Evolutionary conservation across 37 sponge, comb jelly and placozoan species (phyloP), one percentile per base, ranked within the genome.

Genomic region (Lycopodina hypogea): DNA sequence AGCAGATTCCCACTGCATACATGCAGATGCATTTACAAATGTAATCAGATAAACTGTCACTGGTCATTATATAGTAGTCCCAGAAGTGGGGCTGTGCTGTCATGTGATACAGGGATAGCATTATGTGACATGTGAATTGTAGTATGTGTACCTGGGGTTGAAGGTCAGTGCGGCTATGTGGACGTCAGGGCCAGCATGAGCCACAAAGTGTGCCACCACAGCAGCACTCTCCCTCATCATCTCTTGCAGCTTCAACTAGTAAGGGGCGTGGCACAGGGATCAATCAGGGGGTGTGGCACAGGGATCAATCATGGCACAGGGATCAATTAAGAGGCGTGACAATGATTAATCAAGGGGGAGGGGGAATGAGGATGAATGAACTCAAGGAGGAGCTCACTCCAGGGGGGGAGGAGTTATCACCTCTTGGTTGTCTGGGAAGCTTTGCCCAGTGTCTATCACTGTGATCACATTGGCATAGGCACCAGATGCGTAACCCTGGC

Each of bases 131-230:
- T n/a, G n/a, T n/a, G n/a, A n/a, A n/a, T 7, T 60, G 48, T 12
- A 45, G 48, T 12, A 45, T 9, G 4, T 18, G 23, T 67, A 90
- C 95, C 92, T 94, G 11, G 83, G 80, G 67, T 94, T 87, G 75
- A 94, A 94, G 42, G 77, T 40, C n/a, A 94, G 60, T 1, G 86
- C 89, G 29, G 86, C 88, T 38, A 94, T 69, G 52, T 80, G 72
- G 0, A 38, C 75, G 48, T 78, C 77, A 35, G 61, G 56, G 7
- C 69, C 80, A 33, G 68, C 39, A 65, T 90, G 88, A 26, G 93
- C 93, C 56, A 78, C 57, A 75, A 96, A 96, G 79, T 96, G 93
- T 36, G 93, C 97, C 1, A 96, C 58, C 34, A 95, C 87, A 21
- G 88, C 95, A 21, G 86, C 95, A 37, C 79, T 41, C 36, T 78